Evolutionary conservation across 1,140 invertebrate genomes (phyloP), one percentile per base, ranked within the genome.

Genomic region (Drosophila sucinea): DNA sequence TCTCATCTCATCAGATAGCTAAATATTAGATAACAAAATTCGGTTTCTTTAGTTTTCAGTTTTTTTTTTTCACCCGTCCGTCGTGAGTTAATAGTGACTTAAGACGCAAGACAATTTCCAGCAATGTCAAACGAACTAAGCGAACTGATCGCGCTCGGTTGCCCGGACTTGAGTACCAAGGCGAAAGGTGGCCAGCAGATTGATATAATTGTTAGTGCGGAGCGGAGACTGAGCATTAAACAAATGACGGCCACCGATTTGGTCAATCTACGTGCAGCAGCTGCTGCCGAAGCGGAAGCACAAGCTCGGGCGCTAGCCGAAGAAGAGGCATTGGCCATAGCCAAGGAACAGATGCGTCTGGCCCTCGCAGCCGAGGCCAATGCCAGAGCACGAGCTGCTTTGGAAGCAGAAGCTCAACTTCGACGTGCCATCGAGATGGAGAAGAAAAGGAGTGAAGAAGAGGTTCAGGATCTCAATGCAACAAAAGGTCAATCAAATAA

Each of bases 221-320:
- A 91, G 66, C 90, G 90, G 4, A 86, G 90, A 17, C 69, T 91
- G 5, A 91, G 90, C 71, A 89, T 89, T 23, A 91, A 90, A 74
- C 90, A 91, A 61, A 91, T 91, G 90, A 91, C 90, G 17, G 90
- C 90, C 73, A 91, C 90, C 1, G 86, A 91, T 27, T 60, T 91
- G 51, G 65, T 67, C 17, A 74, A 71, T 54, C 57, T 82, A 17
- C 78, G 90, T 6, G 84, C 90, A 0, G 71, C 83, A 29, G 90
- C 85, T 10, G 86, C 90, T 23, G 81, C 81, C 25, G 83, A 90
- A 60, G 79, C 75, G 2, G 67, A 74, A 55, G 75, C 78, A 7
- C 41, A 58, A 23, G 41, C 65, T 8, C 73, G 77, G 1, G 66
- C 68, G 0, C 51, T 68, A 56, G 66, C 67, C 51, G 77, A 77